Evolutionary conservation across 1,140 invertebrate genomes (phyloP).

Genomic region (Psix sp.): DNA sequence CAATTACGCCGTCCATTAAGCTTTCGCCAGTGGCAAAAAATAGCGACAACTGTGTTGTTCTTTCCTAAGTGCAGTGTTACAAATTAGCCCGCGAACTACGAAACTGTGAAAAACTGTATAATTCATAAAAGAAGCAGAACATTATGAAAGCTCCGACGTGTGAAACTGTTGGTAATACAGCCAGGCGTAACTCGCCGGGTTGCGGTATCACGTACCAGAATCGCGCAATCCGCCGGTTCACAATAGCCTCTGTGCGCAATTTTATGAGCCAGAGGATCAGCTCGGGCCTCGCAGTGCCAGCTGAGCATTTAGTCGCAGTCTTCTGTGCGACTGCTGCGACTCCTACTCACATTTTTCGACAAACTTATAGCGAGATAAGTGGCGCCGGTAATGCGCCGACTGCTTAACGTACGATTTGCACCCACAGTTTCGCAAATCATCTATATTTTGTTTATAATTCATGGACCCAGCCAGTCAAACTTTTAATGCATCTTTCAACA

Average conservation of each 20-base stretch:
- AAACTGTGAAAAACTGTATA: constrained; percentile 55
- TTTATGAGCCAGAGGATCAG: constrained; percentile 50
- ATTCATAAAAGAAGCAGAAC: constrained; percentile 50
- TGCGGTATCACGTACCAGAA: constrained; percentile 25
- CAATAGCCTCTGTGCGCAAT: constrained; percentile 28
- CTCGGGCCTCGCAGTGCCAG: neutral
- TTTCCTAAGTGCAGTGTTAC: constrained; percentile 45
- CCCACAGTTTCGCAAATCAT: no score
- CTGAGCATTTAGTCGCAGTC: no score
- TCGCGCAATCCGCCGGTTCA: constrained; percentile 20
- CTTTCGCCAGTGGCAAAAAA: constrained; percentile 29
- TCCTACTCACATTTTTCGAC: no score
- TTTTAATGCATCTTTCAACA: no score
- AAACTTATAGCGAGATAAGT: no score
- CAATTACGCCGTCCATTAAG: constrained; percentile 40
- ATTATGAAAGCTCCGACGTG: constrained; percentile 49
- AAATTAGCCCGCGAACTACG: constrained; percentile 47
- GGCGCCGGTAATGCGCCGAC: no score
- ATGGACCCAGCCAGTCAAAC: no score
- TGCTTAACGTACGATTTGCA: no score
- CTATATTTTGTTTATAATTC: no score
- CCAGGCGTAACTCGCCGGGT: constrained; percentile 11
- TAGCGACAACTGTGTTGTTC: constrained; percentile 36
- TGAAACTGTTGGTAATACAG: constrained; percentile 43
- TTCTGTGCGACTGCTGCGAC: no score